Evolutionary conservation across 2,797 vertebrate genomes (phyloP).

Genomic region (Buceros bicornis): DNA sequence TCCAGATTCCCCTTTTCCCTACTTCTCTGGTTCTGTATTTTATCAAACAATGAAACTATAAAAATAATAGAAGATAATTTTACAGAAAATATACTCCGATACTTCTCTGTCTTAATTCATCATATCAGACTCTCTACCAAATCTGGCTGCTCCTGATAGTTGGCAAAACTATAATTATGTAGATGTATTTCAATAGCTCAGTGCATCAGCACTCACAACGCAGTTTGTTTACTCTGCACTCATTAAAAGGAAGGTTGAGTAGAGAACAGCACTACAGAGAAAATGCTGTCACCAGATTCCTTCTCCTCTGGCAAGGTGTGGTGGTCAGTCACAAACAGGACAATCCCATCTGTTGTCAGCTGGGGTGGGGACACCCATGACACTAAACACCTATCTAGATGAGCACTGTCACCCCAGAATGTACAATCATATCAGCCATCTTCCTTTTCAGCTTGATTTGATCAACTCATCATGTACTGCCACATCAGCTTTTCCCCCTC

Average conservation of each 20-base stretch:
- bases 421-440: background rate
- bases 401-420: background rate
- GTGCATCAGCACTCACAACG: accelerated
- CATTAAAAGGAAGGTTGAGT: background rate
- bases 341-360: background rate
- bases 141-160: background rate
- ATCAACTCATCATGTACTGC: background rate
- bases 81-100: background rate
- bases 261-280: background rate
- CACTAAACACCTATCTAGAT: background rate
- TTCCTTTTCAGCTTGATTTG: background rate
- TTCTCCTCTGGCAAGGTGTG: background rate
- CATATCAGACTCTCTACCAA: background rate
- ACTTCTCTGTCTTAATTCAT: background rate
- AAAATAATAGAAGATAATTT: background rate
- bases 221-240: background rate
- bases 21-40: background rate
- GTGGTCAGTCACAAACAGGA: background rate
- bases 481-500: background rate
- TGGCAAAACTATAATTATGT: background rate
- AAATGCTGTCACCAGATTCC: background rate
- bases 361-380: background rate
- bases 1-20: background rate
- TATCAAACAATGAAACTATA: background rate
- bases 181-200: background rate